These are phyloP conservation scores for Strigops habroptila DNA, from an alignment of 2,113 vertebrate genomes.

Conservation along the genomic window DNA sequence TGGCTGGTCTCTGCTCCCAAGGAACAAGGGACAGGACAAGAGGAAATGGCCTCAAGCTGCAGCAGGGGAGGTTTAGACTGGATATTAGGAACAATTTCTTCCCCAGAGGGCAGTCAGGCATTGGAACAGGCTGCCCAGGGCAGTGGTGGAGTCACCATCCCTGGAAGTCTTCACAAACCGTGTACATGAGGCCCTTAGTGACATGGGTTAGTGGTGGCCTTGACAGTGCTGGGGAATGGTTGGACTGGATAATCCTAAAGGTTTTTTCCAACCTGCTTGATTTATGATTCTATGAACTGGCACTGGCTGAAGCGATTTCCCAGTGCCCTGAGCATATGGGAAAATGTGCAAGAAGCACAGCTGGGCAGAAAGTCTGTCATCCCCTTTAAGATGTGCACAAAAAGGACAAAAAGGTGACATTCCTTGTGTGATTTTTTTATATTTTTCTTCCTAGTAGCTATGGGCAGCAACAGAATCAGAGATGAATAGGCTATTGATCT, in stretches of 20 bases:
- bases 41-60: neutral
- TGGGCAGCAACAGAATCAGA: neutral
- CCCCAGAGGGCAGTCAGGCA: neutral
- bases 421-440: neutral
- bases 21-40: neutral
- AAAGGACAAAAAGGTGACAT: neutral
- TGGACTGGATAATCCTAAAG: neutral
- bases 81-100: neutral
- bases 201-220: neutral
- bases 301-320: neutral
- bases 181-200: neutral
- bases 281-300: neutral
- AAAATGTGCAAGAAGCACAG: neutral
- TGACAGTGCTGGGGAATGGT: neutral
- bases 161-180: neutral
- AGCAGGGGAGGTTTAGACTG: neutral
- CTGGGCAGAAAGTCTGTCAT: neutral
- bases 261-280: neutral
- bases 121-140: neutral
- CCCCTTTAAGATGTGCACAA: neutral
- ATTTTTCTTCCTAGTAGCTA: neutral
- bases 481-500: conserved; percentile 25
- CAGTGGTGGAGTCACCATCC: neutral
- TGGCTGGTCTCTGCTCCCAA: neutral
- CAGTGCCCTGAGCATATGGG: neutral